Conservation (phyloP, 2,113 vertebrate genomes). For the Eupsittula cactorum region DNA sequence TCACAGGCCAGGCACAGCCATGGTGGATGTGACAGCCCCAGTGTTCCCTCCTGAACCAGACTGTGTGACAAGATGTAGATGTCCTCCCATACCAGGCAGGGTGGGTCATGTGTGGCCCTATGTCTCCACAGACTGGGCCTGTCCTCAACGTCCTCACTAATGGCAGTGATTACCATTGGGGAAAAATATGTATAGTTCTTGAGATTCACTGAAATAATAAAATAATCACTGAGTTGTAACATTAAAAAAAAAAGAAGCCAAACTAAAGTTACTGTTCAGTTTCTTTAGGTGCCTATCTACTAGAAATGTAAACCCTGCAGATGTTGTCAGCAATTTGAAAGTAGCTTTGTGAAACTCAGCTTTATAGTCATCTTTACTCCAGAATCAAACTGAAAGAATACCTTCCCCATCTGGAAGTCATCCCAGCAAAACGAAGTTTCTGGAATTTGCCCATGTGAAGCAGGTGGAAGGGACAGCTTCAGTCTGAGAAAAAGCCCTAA, state of each 20-base stretch:
- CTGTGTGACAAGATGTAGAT: rapidly evolving
- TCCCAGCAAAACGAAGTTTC: neutral
- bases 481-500: neutral
- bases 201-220: neutral
- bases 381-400: neutral
- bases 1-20: neutral
- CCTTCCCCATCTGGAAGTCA: neutral
- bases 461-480: neutral
- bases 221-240: neutral
- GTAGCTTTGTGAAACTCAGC: neutral
- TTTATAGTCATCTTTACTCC: neutral
- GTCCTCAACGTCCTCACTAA: rapidly evolving
- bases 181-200: neutral
- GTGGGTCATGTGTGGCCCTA: rapidly evolving
- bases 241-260: neutral
- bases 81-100: neutral
- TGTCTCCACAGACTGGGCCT: neutral
- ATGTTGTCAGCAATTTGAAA: neutral
- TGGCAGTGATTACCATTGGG: neutral
- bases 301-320: neutral
- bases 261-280: neutral
- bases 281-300: neutral
- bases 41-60: neutral
- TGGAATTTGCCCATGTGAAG: neutral
- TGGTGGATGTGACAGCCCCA: rapidly evolving